Conservation (phyloP, 2,888 invertebrate species). For the Napeogenes inachia region DNA sequence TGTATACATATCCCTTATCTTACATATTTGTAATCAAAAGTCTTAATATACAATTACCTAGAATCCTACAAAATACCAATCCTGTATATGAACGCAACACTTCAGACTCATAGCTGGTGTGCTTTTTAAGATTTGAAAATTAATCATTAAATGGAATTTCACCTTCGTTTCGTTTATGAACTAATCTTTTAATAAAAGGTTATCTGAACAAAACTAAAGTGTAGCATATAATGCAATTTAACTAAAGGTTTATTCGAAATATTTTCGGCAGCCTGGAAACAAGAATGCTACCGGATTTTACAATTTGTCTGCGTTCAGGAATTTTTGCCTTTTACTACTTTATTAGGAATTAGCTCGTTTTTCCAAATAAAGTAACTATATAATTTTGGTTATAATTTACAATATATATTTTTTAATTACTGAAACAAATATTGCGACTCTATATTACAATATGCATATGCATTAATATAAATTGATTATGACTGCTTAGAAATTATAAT, state of each 20-base stretch:
- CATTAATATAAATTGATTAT: too few species aligned
- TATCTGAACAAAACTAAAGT: neutral
- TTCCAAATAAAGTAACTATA: neutral
- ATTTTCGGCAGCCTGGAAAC: conserved; percentile 1
- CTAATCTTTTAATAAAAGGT: neutral
- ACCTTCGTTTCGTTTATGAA: neutral
- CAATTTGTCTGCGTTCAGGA: conserved; percentile 5
- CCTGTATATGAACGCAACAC: too few species aligned
- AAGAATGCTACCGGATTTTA: conserved; percentile 4
- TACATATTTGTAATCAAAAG: too few species aligned
- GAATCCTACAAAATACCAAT: too few species aligned
- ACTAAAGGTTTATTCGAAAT: neutral
- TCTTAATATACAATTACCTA: too few species aligned
- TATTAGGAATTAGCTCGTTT: neutral
- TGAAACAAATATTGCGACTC: too few species aligned
- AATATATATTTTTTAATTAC: neutral
- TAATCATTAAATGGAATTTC: too few species aligned
- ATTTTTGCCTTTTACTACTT: conserved; percentile 6
- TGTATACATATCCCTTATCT: too few species aligned
- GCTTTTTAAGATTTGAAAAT: too few species aligned
- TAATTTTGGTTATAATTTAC: neutral
- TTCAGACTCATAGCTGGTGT: too few species aligned
- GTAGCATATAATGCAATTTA: neutral
- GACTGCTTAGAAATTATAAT: too few species aligned
- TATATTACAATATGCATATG: too few species aligned